phyloP scores from a whole-genome alignment of 1,140 invertebrate species.

The Yoshiicerus persimilis region DNA sequence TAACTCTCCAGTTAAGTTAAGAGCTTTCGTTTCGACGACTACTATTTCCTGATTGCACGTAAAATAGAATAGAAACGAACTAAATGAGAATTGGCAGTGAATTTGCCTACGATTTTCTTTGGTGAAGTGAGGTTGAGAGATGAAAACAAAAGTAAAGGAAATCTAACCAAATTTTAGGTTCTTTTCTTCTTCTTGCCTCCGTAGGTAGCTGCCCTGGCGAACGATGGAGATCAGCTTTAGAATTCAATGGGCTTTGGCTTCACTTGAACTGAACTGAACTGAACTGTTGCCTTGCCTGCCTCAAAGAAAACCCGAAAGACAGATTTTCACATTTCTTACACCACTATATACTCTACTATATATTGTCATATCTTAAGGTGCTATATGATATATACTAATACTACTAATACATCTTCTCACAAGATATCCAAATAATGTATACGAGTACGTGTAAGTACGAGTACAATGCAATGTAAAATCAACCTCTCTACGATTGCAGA shows the following conservation, averaged over 20 bases:
- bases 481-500: too few species aligned
- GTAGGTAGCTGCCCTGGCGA: neutral
- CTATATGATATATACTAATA: too few species aligned
- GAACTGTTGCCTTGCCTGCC: constrained; percentile 9
- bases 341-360: neutral
- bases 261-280: neutral
- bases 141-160: neutral
- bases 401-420: too few species aligned
- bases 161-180: neutral
- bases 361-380: too few species aligned
- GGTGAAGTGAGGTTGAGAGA: neutral
- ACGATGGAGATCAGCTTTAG: neutral
- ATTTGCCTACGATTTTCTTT: neutral
- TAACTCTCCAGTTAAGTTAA: neutral
- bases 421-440: too few species aligned
- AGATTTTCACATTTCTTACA: neutral
- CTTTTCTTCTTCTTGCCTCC: neutral
- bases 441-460: neutral
- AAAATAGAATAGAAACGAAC: neutral
- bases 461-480: too few species aligned
- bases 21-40: too few species aligned
- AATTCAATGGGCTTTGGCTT: neutral
- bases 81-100: neutral
- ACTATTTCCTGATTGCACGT: neutral
- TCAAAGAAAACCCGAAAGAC: constrained; percentile 7